Percentiles rank a stretch among this genome's conserved stretches.
Conservation (phyloP, 2,888 invertebrate species). For the Micoletzkya japonica region DNA sequence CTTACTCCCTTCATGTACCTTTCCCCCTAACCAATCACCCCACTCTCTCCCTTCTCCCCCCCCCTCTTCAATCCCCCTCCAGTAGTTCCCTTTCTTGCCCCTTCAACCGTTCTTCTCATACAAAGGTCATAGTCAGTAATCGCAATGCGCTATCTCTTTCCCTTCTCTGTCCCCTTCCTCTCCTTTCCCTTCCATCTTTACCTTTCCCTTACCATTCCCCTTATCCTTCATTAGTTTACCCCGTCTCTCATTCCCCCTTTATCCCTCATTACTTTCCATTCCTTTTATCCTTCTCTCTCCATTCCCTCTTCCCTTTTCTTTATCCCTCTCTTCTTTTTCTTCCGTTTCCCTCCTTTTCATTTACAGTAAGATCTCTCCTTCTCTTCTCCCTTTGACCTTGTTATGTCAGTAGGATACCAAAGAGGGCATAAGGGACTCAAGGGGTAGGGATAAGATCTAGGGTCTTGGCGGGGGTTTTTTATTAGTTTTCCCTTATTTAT, state of each 20-base stretch:
- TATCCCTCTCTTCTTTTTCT: neutral
- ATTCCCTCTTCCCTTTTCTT: conserved; percentile 5
- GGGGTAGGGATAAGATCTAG: too few species aligned
- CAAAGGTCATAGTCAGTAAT: neutral
- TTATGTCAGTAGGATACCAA: too few species aligned
- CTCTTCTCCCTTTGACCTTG: neutral
- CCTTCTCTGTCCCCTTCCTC: neutral
- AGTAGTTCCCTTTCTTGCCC: neutral
- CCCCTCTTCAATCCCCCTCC: neutral
- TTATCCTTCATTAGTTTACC: neutral
- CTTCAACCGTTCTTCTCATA: neutral
- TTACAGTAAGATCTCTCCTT: neutral
- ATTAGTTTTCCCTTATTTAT: neutral
- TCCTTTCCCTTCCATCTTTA: neutral
- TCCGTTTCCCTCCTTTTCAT: conserved; percentile 12
- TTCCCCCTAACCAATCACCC: too few species aligned
- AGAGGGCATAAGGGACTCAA: too few species aligned
- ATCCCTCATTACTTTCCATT: neutral
- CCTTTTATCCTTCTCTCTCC: neutral
- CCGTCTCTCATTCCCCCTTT: neutral
- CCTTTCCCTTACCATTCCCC: neutral
- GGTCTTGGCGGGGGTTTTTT: too few species aligned
- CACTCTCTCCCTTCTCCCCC: neutral
- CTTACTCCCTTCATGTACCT: too few species aligned
- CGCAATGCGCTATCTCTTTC: too few species aligned